Conservation (phyloP, 2,113 vertebrate species). For the Pterocles gutturalis region DNA sequence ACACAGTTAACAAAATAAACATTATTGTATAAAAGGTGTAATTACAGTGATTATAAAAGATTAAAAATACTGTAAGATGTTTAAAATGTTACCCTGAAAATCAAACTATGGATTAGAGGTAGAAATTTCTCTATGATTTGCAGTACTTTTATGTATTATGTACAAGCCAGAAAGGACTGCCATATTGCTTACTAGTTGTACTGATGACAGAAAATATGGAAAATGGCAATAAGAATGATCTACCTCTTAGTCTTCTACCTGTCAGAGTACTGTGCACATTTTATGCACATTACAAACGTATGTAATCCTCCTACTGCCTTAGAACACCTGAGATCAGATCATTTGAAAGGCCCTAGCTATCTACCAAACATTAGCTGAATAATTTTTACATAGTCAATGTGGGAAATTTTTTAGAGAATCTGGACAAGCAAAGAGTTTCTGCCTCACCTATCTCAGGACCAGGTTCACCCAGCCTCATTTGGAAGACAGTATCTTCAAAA, state of each 20-base stretch:
- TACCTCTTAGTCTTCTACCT: background rate
- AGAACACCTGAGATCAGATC: background rate
- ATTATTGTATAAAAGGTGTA: background rate
- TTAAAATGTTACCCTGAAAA: background rate
- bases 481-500: background rate
- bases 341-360: background rate
- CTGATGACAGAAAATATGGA: background rate
- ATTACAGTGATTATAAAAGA: background rate
- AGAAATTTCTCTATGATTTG: background rate
- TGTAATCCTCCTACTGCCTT: background rate
- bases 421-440: background rate
- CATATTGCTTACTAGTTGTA: background rate
- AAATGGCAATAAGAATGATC: background rate
- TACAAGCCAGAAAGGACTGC: background rate
- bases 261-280: background rate
- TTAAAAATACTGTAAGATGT: background rate
- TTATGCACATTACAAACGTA: background rate
- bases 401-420: background rate
- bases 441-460: accelerated
- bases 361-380: background rate
- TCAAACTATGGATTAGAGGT: background rate
- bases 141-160: background rate
- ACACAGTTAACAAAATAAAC: background rate
- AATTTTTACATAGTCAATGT: background rate
- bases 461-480: background rate